These are phyloP conservation scores for Drosophila tsacasi DNA, from an alignment of 1,140 invertebrate genomes.

Conservation along the genomic window DNA sequence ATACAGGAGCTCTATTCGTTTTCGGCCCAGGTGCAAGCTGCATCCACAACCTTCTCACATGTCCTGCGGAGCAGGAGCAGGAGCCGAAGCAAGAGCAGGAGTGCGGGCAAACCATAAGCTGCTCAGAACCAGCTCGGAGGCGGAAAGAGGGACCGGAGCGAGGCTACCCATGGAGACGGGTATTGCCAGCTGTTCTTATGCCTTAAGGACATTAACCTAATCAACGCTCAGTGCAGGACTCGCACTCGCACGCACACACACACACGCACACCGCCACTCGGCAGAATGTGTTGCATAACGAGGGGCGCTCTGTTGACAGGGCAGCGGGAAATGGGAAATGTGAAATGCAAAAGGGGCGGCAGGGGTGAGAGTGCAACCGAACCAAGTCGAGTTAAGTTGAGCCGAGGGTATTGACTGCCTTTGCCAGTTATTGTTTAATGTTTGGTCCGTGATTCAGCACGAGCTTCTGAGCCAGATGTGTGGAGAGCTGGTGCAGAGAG, in stretches of 20 bases:
- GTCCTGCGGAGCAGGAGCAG: conserved; percentile 6
- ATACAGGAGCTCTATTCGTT: conserved; percentile 14
- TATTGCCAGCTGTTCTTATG: conserved; percentile 65
- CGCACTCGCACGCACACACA: conserved; percentile 22
- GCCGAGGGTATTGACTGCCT: conserved; percentile 51
- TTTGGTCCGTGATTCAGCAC: conserved; percentile 32
- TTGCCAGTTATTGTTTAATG: conserved; percentile 53
- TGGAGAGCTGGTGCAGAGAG: conserved; percentile 7
- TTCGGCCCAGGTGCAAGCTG: conserved; percentile 32
- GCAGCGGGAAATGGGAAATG: not conserved
- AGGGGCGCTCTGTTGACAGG: conserved; percentile 34
- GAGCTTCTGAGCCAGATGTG: not conserved
- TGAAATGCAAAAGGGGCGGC: not conserved
- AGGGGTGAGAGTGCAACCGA: conserved; percentile 16
- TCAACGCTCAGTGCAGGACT: conserved; percentile 63
- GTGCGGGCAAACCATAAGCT: conserved; percentile 31
- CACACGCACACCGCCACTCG: conserved; percentile 5
- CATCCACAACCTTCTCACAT: conserved; percentile 7
- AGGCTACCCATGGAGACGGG: not conserved
- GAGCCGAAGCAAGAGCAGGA: too few relatives aligned
- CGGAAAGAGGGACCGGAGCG: not conserved
- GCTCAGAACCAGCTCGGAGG: conserved; percentile 17
- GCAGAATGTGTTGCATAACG: conserved; percentile 28
- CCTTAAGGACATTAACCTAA: conserved; percentile 80
- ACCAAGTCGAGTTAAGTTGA: conserved; percentile 35